Conservation (phyloP, 2,797 vertebrate species). For the Cyprinodon diabolis region DNA sequence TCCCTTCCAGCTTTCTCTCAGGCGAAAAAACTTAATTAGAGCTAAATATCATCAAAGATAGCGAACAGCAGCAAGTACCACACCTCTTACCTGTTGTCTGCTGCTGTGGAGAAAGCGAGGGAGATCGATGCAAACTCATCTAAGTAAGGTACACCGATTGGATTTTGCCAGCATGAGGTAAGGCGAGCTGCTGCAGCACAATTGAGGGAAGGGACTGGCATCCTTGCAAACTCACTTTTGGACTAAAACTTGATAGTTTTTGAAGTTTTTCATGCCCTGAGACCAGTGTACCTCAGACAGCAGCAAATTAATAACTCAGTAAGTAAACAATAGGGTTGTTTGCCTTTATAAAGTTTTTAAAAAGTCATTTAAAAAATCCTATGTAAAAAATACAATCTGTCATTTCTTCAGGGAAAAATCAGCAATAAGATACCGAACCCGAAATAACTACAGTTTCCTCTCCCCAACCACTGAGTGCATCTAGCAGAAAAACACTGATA, state of each 20-base stretch:
- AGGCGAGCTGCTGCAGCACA: conserved; percentile 22
- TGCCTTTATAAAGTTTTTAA: background rate
- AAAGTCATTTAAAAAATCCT: background rate
- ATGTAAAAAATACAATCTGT: background rate
- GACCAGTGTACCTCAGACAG: background rate
- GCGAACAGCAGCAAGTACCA: conserved; percentile 54
- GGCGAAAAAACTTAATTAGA: conserved; percentile 84
- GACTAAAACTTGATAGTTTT: conserved; percentile 16
- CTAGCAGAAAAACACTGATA: background rate
- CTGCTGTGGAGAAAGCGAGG: conserved; percentile 34
- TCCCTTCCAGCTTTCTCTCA: conserved; percentile 64
- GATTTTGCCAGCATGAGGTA: conserved; percentile 47
- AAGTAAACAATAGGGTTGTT: background rate
- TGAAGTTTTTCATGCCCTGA: background rate
- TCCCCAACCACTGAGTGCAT: background rate
- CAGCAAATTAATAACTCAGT: background rate
- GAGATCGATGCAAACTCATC: conserved; percentile 74
- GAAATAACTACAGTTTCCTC: background rate
- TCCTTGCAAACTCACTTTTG: conserved; percentile 30
- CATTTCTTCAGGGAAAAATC: background rate
- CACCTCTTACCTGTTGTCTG: conserved; percentile 67
- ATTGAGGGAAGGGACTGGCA: conserved; percentile 15
- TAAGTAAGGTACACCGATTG: conserved; percentile 48
- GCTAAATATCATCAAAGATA: conserved; percentile 84
- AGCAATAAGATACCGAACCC: background rate